Percentiles rank a stretch among this genome's conserved stretches.
Evolutionary conservation across 92 coral and sea anemone species (phyloP).

Genomic region (Parazoanthus swiftii): DNA sequence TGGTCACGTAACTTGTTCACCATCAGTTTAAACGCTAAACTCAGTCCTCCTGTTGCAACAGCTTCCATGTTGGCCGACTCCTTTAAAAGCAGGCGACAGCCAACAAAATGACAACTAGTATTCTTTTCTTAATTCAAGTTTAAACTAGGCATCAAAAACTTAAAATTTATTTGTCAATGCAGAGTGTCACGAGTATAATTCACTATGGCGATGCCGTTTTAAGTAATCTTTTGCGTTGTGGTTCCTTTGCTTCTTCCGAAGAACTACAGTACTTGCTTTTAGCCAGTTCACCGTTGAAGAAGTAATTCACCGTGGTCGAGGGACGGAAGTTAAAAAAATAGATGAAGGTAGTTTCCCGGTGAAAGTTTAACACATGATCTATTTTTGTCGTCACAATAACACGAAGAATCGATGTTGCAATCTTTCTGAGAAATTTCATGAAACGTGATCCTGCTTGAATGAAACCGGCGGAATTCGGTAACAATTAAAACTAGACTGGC

Average conservation of each 20-base stretch:
- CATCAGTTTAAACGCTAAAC: conserved; percentile 59
- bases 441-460: neutral
- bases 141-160: no score
- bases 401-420: conserved; percentile 2
- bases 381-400: neutral
- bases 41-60: conserved; percentile 52
- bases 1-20: conserved; percentile 61
- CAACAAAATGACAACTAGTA: neutral
- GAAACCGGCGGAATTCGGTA: no score
- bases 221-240: no score
- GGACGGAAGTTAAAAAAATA: neutral
- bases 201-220: no score
- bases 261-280: neutral
- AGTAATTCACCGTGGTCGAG: neutral
- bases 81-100: neutral
- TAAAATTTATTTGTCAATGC: no score
- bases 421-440: conserved; percentile 18
- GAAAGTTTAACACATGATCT: neutral
- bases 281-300: neutral
- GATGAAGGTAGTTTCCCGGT: neutral
- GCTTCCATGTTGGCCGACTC: conserved; percentile 49
- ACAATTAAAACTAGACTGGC: no score
- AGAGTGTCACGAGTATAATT: no score
- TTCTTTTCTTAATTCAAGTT: neutral
- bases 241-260: no score